Evolutionary conservation across 2,888 invertebrate species (phyloP).

Genomic region (Caenorhabditis plicata): DNA sequence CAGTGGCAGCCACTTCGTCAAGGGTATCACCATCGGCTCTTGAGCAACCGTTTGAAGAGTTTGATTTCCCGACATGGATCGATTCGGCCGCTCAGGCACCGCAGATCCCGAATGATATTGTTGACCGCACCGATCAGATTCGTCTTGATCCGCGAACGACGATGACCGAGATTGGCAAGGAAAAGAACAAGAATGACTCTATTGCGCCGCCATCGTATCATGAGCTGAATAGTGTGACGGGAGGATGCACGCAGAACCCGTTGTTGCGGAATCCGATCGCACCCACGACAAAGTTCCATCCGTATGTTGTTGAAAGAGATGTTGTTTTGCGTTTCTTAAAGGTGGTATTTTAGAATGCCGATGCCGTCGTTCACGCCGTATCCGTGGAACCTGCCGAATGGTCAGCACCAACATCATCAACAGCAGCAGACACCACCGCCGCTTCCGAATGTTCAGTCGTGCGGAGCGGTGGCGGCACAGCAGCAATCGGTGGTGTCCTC

Average conservation of each 20-base stretch:
- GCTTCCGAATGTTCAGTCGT: conserved; percentile 33
- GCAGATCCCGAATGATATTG: conserved; percentile 45
- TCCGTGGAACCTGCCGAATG: too few species aligned
- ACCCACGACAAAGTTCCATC: conserved; percentile 26
- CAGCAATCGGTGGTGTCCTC: conserved; percentile 6
- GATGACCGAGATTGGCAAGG: conserved; percentile 20
- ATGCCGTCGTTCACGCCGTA: conserved; percentile 12
- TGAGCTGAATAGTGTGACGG: conserved; percentile 55
- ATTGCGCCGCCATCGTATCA: conserved; percentile 51
- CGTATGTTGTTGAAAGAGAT: conserved; percentile 12
- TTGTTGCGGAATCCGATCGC: conserved; percentile 48
- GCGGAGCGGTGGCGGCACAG: conserved; percentile 42
- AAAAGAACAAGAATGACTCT: conserved; percentile 37
- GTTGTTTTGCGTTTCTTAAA: neutral
- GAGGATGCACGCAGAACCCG: conserved; percentile 54
- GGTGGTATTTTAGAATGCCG: conserved; percentile 25
- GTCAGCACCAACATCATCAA: too few species aligned
- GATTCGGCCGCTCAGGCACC: conserved; percentile 17
- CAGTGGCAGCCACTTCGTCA: conserved; percentile 41
- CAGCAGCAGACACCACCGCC: conserved; percentile 9
- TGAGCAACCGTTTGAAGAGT: conserved; percentile 52
- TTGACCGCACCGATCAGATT: conserved; percentile 53
- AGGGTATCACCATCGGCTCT: conserved; percentile 45
- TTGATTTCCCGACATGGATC: conserved; percentile 62
- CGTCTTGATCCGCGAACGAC: conserved; percentile 29